Conservation (phyloP, 2,888 invertebrate genomes). For the Philhelius pedissequus region DNA sequence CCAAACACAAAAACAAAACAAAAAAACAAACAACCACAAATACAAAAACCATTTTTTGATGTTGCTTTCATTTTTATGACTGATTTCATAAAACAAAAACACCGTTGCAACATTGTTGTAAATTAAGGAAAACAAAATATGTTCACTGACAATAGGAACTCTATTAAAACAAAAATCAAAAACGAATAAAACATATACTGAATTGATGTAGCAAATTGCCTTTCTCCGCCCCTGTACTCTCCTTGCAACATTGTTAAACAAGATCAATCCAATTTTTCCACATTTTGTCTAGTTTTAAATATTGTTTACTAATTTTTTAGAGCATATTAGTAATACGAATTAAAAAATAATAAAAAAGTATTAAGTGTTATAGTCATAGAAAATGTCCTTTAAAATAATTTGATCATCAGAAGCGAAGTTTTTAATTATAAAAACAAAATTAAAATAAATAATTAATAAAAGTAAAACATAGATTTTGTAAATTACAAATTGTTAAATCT, state of each 20-base stretch:
- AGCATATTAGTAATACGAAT: constrained; percentile 34
- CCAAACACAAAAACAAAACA: not conserved
- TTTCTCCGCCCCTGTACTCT: not conserved
- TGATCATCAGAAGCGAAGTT: constrained; percentile 29
- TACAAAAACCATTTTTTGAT: constrained; percentile 19
- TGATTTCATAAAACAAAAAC: not conserved
- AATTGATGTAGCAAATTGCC: constrained; percentile 35
- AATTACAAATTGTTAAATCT: constrained; percentile 52
- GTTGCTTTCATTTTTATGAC: constrained; percentile 31
- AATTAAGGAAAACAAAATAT: too few relatives aligned
- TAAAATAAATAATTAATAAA: constrained; percentile 54
- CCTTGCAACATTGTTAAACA: constrained; percentile 40
- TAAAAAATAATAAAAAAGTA: constrained; percentile 29
- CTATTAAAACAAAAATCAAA: constrained; percentile 26
- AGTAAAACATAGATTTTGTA: constrained; percentile 60
- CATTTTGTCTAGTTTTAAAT: constrained; percentile 31
- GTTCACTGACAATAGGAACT: constrained; percentile 33
- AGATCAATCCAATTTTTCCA: constrained; percentile 4
- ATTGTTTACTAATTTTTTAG: constrained; percentile 17
- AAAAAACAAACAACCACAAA: constrained; percentile 6
- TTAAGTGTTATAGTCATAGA: constrained; percentile 38
- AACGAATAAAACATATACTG: constrained; percentile 38
- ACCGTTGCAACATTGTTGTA: not conserved
- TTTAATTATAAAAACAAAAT: constrained; percentile 31
- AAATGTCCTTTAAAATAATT: constrained; percentile 26